Conservation (phyloP, 2,797 vertebrate genomes). For the Anniella stebbinsi region DNA sequence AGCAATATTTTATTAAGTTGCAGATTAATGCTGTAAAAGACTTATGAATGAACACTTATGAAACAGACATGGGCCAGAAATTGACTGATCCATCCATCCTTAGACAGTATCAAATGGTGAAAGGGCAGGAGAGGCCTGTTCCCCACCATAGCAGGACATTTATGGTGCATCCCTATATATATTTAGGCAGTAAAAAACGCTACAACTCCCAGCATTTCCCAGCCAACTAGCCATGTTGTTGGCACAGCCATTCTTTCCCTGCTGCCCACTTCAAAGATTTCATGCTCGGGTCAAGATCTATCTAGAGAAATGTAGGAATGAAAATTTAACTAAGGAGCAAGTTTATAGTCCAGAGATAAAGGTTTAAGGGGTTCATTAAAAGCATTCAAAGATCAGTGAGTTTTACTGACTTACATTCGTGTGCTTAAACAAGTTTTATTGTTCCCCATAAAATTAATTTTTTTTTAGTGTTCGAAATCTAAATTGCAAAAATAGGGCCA, state of each 20-base stretch:
- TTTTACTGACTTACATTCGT: constrained; percentile 47
- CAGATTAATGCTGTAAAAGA: neutral
- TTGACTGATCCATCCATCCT: neutral
- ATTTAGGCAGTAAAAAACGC: no score
- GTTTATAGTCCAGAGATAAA: constrained; percentile 50
- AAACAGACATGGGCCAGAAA: neutral
- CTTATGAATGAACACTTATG: neutral
- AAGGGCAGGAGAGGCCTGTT: neutral
- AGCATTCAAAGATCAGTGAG: constrained; percentile 51
- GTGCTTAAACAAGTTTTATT: constrained; percentile 56
- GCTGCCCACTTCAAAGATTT: constrained; percentile 8
- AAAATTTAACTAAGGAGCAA: constrained; percentile 42
- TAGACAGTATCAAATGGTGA: neutral
- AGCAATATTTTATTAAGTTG: neutral
- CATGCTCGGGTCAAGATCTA: constrained; percentile 16
- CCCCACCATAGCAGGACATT: neutral
- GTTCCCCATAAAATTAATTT: constrained; percentile 62
- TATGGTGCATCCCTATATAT: no score
- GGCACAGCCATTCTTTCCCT: neutral
- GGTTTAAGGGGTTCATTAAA: constrained; percentile 48
- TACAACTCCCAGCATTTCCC: no score
- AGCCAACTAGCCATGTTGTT: no score
- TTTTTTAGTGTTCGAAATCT: constrained; percentile 56
- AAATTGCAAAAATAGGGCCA: constrained; percentile 57
- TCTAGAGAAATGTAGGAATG: constrained; percentile 19